These are phyloP conservation scores for Penaeus japonicus DNA, from an alignment of 1,140 invertebrate species.

Conservation along the genomic window DNA sequence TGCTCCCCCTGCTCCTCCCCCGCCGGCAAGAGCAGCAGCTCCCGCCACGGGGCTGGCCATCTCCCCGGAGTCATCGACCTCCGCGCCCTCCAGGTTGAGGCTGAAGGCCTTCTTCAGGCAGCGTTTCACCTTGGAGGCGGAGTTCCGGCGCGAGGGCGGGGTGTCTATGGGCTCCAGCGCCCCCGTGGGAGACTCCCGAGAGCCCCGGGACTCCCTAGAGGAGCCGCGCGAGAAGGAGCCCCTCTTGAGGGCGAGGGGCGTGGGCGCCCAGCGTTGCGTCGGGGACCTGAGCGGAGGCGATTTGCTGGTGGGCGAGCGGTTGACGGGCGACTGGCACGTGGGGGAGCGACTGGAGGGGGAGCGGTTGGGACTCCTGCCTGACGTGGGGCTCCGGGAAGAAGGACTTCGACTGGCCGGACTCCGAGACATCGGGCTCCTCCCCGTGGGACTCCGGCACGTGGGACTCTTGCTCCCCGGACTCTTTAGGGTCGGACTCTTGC, in stretches of 20 bases:
- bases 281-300: constrained; percentile 45
- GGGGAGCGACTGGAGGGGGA: constrained; percentile 48
- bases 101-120: constrained; percentile 51
- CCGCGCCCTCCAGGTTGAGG: constrained; percentile 45
- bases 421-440: constrained; percentile 24
- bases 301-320: constrained; percentile 34
- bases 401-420: constrained; percentile 42
- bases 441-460: constrained; percentile 28
- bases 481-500: constrained; percentile 36
- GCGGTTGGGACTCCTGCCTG: constrained; percentile 23
- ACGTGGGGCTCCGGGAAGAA: constrained; percentile 15
- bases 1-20: not conserved
- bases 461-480: constrained; percentile 46
- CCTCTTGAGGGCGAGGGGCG: constrained; percentile 13
- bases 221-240: constrained; percentile 27
- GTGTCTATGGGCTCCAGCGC: not conserved
- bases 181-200: constrained; percentile 34
- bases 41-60: not conserved
- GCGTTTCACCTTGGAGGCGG: constrained; percentile 20
- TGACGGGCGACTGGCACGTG: constrained; percentile 26
- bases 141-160: not conserved
- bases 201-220: constrained; percentile 26
- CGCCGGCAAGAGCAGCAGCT: not conserved
- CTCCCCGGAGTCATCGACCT: not conserved
- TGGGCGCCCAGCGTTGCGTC: constrained; percentile 25